These are phyloP conservation scores for Melopsittacus undulatus DNA, from an alignment of 2,797 vertebrate species.

Conservation along the genomic window DNA sequence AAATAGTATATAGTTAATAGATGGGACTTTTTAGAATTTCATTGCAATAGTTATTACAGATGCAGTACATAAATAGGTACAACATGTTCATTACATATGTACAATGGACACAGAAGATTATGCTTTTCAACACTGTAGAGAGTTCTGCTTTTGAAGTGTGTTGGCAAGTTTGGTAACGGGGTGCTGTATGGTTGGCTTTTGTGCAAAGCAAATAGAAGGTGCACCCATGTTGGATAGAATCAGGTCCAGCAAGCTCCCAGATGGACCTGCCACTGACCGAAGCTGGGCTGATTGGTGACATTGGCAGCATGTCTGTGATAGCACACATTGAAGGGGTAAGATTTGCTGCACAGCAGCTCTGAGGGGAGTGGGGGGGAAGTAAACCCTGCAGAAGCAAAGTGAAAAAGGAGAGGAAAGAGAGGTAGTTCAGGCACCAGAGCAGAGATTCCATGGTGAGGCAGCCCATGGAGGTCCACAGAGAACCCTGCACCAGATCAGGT, in stretches of 20 bases:
- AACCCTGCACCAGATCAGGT: not conserved
- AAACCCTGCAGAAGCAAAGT: not conserved
- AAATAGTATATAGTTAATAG: not conserved
- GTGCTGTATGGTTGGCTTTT: not conserved
- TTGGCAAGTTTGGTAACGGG: not conserved
- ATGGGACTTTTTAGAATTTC: not conserved
- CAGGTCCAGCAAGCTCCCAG: not conserved
- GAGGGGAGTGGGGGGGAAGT: not conserved
- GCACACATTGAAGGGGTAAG: not conserved
- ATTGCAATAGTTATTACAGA: not conserved
- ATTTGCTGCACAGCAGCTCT: not conserved
- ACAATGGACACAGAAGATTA: accelerated
- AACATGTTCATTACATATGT: not conserved
- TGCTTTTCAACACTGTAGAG: not conserved
- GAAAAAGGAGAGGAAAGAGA: not conserved
- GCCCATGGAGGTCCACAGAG: accelerated
- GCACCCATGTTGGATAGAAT: not conserved
- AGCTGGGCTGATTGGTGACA: not conserved
- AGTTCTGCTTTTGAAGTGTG: not conserved
- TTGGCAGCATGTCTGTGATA: not conserved
- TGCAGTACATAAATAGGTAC: not conserved
- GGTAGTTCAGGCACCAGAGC: not conserved
- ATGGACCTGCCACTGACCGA: not conserved
- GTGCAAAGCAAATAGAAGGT: not conserved
- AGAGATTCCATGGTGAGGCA: not conserved